Base-by-base conservation (phyloP, 2,113 vertebrate genomes). In the Nannobrachium achirus region DNA sequence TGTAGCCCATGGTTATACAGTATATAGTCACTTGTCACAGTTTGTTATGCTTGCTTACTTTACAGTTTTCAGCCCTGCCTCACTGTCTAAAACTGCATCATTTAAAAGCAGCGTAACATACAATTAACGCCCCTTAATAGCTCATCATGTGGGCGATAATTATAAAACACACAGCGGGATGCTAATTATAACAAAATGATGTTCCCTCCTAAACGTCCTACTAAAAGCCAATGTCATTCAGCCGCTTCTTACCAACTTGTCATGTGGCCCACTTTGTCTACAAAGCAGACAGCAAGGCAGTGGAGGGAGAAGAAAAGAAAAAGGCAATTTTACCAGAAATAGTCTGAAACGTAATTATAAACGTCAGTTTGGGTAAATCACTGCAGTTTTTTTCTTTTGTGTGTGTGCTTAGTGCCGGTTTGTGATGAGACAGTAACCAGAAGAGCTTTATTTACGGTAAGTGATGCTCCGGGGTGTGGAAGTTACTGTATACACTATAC, bases 141-240 rank as follows among this genome's bases (percentile, higher is more conserved):
- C 85, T 81, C 78, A 74, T 80, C 78, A 52, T 73, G 80, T 58
- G 57, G 73, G 64, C 72, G 82, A 85, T 88, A 86, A 89, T 90
- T 90, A 89, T 89, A 89, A 33, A 33, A 77, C 71, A 75, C 81
- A 20, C 65, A 41, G 59, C 15, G 53, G 79, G 79, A 78, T 69
- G 75, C 88, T 92, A 91, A 92, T 90, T 92, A 88, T 91, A 87
- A 75, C 82, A 75, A n/a, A n/a, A n/a, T 60, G 75, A 85, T 85
- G 83, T 76, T 72, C 73, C 73, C 82, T 74, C 63, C 76, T 61
- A 72, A 33, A 76, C 49, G 88, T 88, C 89, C 89, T 86, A 89
- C 69, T 91, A 91, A 92, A 33, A 90, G 78, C 84, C 86, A 88
- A 86, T 86, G 86, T 92, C 88, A 89, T 85, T 79, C 60, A 62